Evolutionary conservation across 2,797 vertebrate genomes (phyloP).

Genomic region (Hylomyscus alleni): DNA sequence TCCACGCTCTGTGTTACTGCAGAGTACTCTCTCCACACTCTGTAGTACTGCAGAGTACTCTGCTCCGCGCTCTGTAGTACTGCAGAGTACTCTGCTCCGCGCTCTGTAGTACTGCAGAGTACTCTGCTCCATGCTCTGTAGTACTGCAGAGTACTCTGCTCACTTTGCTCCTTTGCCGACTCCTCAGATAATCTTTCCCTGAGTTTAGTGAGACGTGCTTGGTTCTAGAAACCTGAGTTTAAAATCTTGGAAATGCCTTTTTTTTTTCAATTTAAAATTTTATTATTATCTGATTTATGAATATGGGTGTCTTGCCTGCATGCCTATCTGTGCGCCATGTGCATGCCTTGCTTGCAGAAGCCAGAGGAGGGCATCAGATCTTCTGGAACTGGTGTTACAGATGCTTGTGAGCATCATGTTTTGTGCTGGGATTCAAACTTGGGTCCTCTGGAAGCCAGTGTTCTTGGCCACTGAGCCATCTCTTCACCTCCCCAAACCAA

Average conservation of each 20-base stretch:
- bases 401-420: neutral
- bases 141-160: neutral
- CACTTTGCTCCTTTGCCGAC: neutral
- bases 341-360: neutral
- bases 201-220: neutral
- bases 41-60: too few relatives aligned
- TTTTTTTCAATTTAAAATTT: neutral
- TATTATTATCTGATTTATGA: neutral
- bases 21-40: too few relatives aligned
- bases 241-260: neutral
- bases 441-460: neutral
- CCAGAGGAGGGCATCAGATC: neutral
- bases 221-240: conserved; percentile 34
- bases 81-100: neutral
- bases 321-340: neutral
- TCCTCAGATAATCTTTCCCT: conserved; percentile 57
- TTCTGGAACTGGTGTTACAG: neutral
- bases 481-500: neutral
- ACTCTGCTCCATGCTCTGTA: neutral
- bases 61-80: neutral
- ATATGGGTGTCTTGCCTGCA: too few relatives aligned
- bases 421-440: neutral
- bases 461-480: too few relatives aligned
- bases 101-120: neutral
- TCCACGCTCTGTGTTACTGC: too few relatives aligned